Conservation (phyloP, 2,797 vertebrate species). For the Malurus splendens region DNA sequence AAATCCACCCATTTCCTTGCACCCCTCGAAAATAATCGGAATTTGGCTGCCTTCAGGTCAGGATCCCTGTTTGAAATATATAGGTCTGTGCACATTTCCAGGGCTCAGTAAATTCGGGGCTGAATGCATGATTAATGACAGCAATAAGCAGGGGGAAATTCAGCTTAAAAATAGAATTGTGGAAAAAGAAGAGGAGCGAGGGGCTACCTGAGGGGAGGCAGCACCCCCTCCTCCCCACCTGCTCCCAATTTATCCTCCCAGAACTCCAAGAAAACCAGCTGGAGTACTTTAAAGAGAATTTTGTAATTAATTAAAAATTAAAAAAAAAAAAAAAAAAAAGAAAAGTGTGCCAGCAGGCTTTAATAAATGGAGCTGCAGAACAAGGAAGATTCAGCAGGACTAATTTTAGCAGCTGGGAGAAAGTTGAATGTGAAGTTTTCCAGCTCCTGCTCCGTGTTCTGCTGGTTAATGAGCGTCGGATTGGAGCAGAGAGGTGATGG, state of each 20-base stretch:
- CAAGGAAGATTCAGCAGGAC: background rate
- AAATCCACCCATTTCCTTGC: background rate
- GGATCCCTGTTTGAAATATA: background rate
- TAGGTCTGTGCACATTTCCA: background rate
- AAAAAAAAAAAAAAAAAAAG: background rate
- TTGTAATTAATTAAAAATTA: background rate
- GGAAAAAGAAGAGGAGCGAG: background rate
- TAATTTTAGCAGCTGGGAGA: conserved; percentile 39
- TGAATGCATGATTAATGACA: conserved; percentile 36
- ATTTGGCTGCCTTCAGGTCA: background rate
- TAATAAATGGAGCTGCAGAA: background rate
- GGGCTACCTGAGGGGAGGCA: background rate
- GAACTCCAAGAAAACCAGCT: background rate
- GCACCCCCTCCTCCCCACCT: background rate
- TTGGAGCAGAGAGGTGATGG: background rate
- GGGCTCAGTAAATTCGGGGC: background rate
- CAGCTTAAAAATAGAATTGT: conserved; percentile 24
- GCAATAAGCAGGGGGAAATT: conserved; percentile 15
- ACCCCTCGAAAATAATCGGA: conserved; percentile 17
- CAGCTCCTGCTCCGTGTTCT: background rate
- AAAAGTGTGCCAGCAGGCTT: background rate
- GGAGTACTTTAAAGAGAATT: background rate
- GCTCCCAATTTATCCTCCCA: background rate
- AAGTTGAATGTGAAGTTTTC: conserved; percentile 16
- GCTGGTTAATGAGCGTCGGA: background rate